Conservation (phyloP, 2,113 vertebrate genomes). For the Enhydra lutris region DNA sequence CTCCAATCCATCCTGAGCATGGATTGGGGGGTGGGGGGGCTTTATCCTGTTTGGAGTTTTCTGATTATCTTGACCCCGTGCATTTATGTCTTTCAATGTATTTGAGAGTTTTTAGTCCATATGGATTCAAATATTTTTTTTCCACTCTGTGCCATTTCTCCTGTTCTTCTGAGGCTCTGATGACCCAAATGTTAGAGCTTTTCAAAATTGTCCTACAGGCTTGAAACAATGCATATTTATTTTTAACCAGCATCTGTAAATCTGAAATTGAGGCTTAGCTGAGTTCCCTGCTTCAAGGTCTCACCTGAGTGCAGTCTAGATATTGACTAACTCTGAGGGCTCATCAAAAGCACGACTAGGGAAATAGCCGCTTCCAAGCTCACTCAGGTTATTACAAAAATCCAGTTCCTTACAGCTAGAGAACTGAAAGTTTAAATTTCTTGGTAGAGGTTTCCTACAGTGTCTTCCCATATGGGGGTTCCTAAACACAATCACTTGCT, state of each 20-base stretch:
- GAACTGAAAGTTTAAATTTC: background rate
- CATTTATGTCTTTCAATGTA: background rate
- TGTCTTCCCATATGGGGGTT: background rate
- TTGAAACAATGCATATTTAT: background rate
- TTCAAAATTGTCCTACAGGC: background rate
- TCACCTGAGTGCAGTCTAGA: background rate
- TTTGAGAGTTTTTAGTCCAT: background rate
- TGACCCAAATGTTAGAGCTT: background rate
- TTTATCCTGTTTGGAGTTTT: background rate
- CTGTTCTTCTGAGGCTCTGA: background rate
- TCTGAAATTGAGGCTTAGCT: background rate
- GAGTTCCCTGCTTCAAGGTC: background rate
- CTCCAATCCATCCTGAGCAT: background rate
- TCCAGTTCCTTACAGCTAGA: background rate
- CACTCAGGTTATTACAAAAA: background rate
- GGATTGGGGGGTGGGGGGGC: background rate
- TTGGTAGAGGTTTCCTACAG: background rate
- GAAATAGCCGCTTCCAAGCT: background rate
- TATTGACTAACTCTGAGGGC: background rate
- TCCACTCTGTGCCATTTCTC: background rate
- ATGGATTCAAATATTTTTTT: background rate
- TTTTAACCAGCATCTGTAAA: background rate
- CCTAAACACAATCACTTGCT: too few relatives aligned
- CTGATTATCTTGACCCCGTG: background rate
- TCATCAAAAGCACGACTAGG: background rate